Conservation (phyloP, 2,888 invertebrate genomes). For the Rosalia funebris region DNA sequence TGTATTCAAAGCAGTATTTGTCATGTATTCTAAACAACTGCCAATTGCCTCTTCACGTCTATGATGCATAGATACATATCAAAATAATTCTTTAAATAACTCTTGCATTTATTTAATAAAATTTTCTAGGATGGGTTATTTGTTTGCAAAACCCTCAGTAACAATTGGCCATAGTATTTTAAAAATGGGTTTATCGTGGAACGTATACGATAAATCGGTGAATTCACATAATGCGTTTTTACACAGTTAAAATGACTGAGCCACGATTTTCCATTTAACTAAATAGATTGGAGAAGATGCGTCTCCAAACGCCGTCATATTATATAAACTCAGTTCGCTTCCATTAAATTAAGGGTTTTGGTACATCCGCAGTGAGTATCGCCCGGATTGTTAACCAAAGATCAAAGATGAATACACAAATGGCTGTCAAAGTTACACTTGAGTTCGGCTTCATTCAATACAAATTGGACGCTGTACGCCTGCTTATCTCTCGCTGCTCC, state of each 20-base stretch:
- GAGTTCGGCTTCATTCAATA: constrained; percentile 48
- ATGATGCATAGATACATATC: no score
- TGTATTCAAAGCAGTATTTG: no score
- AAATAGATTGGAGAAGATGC: constrained; percentile 9
- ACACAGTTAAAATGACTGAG: neutral
- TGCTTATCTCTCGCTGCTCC: constrained; percentile 21
- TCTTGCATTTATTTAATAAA: no score
- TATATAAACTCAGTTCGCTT: constrained; percentile 30
- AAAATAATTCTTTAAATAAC: no score
- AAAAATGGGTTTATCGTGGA: no score
- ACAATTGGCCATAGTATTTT: no score
- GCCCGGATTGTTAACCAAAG: constrained; percentile 56
- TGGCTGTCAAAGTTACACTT: constrained; percentile 54
- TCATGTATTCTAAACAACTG: no score
- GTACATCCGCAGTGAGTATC: constrained; percentile 50
- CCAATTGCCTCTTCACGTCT: no score
- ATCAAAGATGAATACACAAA: constrained; percentile 59
- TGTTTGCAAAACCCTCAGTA: no score
- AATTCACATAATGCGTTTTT: no score
- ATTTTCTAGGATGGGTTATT: no score
- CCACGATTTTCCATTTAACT: neutral
- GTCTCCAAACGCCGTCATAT: constrained; percentile 5
- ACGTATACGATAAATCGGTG: no score
- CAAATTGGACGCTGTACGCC: constrained; percentile 42
- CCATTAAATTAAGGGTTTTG: constrained; percentile 49